phyloP scores from a whole-genome alignment of 2,113 vertebrate genomes.

The Stegostoma tigrinum region DNA sequence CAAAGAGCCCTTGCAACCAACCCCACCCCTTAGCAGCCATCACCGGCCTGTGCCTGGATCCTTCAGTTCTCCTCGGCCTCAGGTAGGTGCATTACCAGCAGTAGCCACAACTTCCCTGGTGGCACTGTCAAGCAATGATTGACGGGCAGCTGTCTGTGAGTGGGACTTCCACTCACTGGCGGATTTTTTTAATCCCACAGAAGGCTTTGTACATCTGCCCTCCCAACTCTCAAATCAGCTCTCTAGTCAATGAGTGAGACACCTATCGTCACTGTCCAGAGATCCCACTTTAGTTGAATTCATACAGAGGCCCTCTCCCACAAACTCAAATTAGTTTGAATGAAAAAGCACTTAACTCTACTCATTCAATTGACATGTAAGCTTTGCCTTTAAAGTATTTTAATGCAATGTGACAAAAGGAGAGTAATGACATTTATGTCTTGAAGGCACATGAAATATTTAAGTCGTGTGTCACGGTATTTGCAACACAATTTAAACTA shows the following conservation, averaged over 20 bases:
- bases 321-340: background rate
- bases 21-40: background rate
- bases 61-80: background rate
- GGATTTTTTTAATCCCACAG: background rate
- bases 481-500: background rate
- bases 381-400: constrained; percentile 14
- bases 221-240: no score
- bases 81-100: background rate
- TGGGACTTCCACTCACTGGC: no score
- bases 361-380: background rate
- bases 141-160: background rate
- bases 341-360: background rate
- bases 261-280: background rate
- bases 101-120: background rate
- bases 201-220: background rate
- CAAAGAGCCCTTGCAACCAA: background rate
- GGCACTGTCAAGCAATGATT: background rate
- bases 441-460: constrained; percentile 32
- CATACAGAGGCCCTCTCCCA: background rate
- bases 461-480: background rate
- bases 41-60: background rate
- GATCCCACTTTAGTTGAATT: background rate
- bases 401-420: constrained; percentile 26
- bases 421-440: constrained; percentile 23
- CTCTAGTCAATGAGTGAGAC: background rate